Conservation (phyloP, 2,113 vertebrate species). For the rabbit (Oryctolagus cuniculus) region DNA sequence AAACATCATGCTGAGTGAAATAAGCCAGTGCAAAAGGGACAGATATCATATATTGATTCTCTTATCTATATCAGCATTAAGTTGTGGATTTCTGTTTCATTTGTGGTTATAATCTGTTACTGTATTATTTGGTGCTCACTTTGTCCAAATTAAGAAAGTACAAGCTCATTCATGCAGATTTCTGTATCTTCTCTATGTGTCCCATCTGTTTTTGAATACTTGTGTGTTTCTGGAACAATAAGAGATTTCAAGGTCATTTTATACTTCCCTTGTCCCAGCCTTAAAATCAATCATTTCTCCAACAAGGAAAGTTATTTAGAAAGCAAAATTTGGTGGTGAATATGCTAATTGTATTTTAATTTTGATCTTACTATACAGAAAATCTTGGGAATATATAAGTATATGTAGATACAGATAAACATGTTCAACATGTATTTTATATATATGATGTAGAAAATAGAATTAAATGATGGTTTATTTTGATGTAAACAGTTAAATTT, state of each 20-base stretch:
- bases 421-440: background rate
- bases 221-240: background rate
- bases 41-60: no score
- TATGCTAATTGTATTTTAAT: background rate
- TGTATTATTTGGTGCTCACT: background rate
- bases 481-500: no score
- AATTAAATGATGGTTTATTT: no score
- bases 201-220: background rate
- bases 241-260: background rate
- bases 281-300: background rate
- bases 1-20: no score
- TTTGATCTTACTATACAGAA: slow-evolving; percentile 9
- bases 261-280: background rate
- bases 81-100: background rate
- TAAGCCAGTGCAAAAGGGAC: no score
- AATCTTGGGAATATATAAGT: background rate
- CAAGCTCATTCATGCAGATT: background rate
- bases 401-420: background rate
- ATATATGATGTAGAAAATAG: no score
- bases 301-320: slow-evolving; percentile 26
- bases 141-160: background rate
- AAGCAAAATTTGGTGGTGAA: background rate
- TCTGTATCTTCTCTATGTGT: background rate
- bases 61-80: background rate
- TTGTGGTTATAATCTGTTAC: background rate